Evolutionary conservation across 2,888 invertebrate species (phyloP), one percentile per base, ranked within the genome.

Genomic region (Polyploca ridens): DNA sequence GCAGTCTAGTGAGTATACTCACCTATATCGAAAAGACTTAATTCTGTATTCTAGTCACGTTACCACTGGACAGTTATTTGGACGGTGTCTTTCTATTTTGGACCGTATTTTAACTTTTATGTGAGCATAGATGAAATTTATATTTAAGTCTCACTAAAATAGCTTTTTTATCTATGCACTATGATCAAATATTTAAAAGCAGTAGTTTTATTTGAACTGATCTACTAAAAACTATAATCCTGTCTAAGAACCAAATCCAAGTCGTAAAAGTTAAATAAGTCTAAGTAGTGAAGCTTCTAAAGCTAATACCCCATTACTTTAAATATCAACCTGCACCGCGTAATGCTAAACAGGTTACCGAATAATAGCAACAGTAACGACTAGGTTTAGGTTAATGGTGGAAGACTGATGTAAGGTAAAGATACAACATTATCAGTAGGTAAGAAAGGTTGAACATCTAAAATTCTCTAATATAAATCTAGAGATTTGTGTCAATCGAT

Each of bases 31-130:
- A 41, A 41, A 13, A 61, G 13, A 27, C 61, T 27, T 41, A 35
- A 41, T 16, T 41, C 61, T 27, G 14, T 41, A 61, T 61, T 61
- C 61, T 41, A 7, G 61, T 61, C 61, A 61, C 61, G 61, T 61
- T 27, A 7, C 7, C 44, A 19, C 41, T 33, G 41, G 61, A 61
- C 61, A 41, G 41, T 61, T 41, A 61, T 61, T 61, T 61, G 19
- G 19, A 61, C 41, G 27, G 41, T 27, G 41, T 41, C 27, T 41
- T 61, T 41, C 41, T 61, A 13, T 27, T 14, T 44, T 41, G 11
- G 13, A 33, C 19, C 11, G 61, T 41, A 19, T 41, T 41, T 41
- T 19, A 27, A 61, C 6, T 11, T 44, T 11, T 38, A 19, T 61
- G 27, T 19, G 3, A 58, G 35, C 7, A 19, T 19, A 46, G 14